Base-by-base conservation (phyloP, 2,888 invertebrate genomes). In the Corbicula japonica region DNA sequence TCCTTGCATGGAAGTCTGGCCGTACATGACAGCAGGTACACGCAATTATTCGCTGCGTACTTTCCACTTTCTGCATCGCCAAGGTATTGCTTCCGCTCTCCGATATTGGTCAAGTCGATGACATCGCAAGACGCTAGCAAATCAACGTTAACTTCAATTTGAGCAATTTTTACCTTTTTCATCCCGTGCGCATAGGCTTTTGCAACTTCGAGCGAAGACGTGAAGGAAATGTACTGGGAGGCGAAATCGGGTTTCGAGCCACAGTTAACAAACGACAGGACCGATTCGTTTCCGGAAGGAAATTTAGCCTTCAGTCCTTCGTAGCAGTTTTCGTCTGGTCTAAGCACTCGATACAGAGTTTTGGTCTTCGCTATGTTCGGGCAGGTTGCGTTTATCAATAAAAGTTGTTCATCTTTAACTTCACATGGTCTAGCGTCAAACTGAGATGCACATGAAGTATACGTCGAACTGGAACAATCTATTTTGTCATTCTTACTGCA, bases 1-100 rank as follows among this genome's bases (percentile, higher is more conserved):
- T 46, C 46, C n/a, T 46, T 46, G 21, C 46, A 46, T n/a, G 46
- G n/a, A n/a, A 46, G 5, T 46, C 46, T 46, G 21, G 46, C 46
- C 4, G 18, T 46, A 18, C 46, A 46, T 21, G 46, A n/a, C 4
- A 46, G 46, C 18, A n/a, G 46, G 21, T 46, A 46, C n/a, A n/a
- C 46, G n/a, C 46, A 46, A 5, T 5, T 18, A 4, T 46, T 21
- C 5, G 46, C 46, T 10, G 10, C 46, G 21, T n/a, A 46, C n/a
- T n/a, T 4, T 5, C 5, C 18, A 18, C 46, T 46, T 46, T 46
- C 21, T 10, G 46, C 46, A 46, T 46, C 46, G 5, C 46, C 46
- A n/a, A 46, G 46, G 21, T 46, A 21, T n/a, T 46, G 18, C 46
- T 46, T n/a, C 5, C 46, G 46, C 18, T 46, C 8, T 5, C 8